A percentile compares a stretch with the other conserved stretches of the same genome.
These are phyloP conservation scores for Campoplex nolae DNA, from an alignment of 2,888 invertebrate genomes.

Conservation along the genomic window DNA sequence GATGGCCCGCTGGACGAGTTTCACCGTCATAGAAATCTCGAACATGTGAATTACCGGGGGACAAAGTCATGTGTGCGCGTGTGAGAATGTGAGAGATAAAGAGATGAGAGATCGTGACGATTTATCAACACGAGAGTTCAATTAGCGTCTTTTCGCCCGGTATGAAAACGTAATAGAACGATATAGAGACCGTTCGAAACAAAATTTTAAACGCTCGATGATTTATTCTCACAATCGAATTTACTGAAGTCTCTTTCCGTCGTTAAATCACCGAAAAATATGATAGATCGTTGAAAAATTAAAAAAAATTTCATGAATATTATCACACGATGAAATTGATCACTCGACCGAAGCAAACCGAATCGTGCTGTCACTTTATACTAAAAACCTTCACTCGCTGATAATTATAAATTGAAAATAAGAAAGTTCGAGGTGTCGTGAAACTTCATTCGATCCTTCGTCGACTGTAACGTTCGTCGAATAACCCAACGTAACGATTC, in stretches of 20 bases:
- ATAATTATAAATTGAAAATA: conserved; percentile 29
- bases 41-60: conserved; percentile 64
- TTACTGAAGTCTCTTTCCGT: not conserved
- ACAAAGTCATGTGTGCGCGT: conserved; percentile 2
- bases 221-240: not conserved
- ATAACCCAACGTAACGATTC: not conserved
- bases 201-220: not conserved
- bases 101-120: conserved; percentile 37
- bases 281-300: not conserved
- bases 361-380: not conserved
- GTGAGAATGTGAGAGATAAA: conserved; percentile 23
- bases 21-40: conserved; percentile 61
- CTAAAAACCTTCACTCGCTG: conserved; percentile 38
- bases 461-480: not conserved
- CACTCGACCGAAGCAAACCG: not conserved
- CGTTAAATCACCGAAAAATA: not conserved
- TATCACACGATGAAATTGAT: not conserved
- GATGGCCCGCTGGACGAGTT: conserved; percentile 51
- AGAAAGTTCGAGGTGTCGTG: not conserved
- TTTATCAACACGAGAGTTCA: conserved; percentile 54
- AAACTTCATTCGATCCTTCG: not conserved
- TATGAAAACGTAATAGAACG: conserved; percentile 22
- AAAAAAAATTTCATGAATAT: not conserved
- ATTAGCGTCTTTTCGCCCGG: conserved; percentile 49
- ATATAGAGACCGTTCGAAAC: not conserved